Evolutionary conservation across 1,140 invertebrate species (phyloP).

Genomic region (Drosophila rufa): DNA sequence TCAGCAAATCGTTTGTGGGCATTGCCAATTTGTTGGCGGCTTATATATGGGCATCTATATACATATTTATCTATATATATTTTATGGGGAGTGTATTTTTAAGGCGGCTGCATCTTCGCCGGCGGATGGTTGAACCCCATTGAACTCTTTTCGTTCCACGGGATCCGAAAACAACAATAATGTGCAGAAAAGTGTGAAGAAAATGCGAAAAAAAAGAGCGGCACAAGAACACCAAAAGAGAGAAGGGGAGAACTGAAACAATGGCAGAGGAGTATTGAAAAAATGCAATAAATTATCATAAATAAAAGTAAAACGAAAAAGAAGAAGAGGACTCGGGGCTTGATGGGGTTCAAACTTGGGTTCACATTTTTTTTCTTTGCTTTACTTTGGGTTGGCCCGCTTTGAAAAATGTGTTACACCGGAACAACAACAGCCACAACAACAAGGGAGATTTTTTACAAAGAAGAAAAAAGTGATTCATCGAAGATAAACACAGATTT

Average conservation of each 20-base stretch:
- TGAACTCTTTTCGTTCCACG: constrained; percentile 54
- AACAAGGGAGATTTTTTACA: constrained; percentile 17
- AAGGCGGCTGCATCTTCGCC: constrained; percentile 49
- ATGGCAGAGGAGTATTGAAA: constrained; percentile 51
- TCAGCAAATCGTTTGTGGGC: constrained; percentile 49
- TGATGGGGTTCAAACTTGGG: constrained; percentile 32
- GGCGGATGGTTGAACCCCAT: constrained; percentile 57
- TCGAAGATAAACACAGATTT: constrained; percentile 17
- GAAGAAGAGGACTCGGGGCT: constrained; percentile 1
- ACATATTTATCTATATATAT: constrained; percentile 11
- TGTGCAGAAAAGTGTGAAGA: constrained; percentile 57
- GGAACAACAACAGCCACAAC: background rate
- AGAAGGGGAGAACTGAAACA: constrained; percentile 38
- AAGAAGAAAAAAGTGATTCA: constrained; percentile 32
- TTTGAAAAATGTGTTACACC: constrained; percentile 48
- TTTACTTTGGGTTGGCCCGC: constrained; percentile 23
- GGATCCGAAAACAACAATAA: constrained; percentile 42
- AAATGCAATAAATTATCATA: constrained; percentile 79
- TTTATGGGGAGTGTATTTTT: constrained; percentile 55
- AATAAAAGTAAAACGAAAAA: constrained; percentile 39
- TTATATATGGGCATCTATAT: constrained; percentile 27
- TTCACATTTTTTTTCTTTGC: constrained; percentile 35
- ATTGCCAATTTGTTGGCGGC: constrained; percentile 62
- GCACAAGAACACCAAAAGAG: constrained; percentile 41
- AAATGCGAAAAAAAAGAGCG: constrained; percentile 57